Evolutionary conservation across 2,888 invertebrate genomes (phyloP), one percentile per base, ranked within the genome.

Genomic region (Punctoribates punctum): DNA sequence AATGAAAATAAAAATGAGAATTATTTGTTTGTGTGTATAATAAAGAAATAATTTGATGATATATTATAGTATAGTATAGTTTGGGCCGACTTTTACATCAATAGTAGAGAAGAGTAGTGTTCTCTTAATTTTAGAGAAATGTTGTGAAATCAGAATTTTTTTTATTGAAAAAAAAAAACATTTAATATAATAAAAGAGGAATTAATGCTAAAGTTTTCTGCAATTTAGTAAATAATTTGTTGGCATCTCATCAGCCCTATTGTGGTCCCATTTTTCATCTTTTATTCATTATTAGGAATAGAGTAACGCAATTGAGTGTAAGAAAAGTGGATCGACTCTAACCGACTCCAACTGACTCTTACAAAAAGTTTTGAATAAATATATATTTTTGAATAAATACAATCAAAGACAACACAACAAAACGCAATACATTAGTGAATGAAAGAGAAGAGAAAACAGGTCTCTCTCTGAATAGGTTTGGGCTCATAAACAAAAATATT

Each of bases 161-260:
- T 48, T 57, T 57, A 25, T 4, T 15, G 54, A 57, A 54, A 6
- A 54, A 54, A 57, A 25, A 57, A 13, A 57, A 6, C 3, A 3
- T 57, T 23, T 11, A 25, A 25, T 25, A 25, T 11, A 57, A 25
- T 57, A 25, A 13, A n/a, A 25, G 57, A 54, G 54, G n/a, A 57
- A 25, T 54, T n/a, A 54, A n/a, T 54, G 54, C 54, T n/a, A 2
- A 54, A 20, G 20, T 54, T 20, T 54, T 34, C 34, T 54, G n/a
- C 54, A 54, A 48, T 54, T 57, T 57, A 25, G 57, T 25, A 34
- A 70, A 70, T 70, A 70, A 70, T 70, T 70, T 70, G 20, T 42
- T 70, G 70, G 20, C 70, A 34, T 70, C 70, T 70, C 70, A 70
- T 70, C 62, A 70, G 20, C 42, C 70, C 70, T 46, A 70, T 70